A percentile compares a stretch with the other conserved stretches of the same genome.
Conservation (phyloP, 2,113 vertebrate species). For the Hemibagrus wyckioides region DNA sequence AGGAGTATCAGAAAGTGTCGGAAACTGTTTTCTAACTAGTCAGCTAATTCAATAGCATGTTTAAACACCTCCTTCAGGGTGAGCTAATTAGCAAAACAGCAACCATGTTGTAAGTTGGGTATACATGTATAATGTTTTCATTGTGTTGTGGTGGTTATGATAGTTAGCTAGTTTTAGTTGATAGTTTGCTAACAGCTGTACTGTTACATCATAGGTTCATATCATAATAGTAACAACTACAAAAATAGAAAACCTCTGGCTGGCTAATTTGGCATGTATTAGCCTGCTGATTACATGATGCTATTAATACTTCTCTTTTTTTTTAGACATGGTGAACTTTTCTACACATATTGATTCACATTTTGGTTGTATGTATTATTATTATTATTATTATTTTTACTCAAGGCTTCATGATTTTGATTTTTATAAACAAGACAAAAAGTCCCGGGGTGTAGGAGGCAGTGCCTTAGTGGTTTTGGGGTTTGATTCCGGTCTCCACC, state of each 20-base stretch:
- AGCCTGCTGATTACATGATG: not conserved
- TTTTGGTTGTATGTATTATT: too few relatives aligned
- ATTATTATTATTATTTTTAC: not conserved
- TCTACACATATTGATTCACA: too few relatives aligned
- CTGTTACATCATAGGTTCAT: not conserved
- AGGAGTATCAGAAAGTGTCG: not conserved
- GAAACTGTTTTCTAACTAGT: not conserved
- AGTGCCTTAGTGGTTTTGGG: too few relatives aligned
- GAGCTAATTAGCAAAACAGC: not conserved
- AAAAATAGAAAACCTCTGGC: not conserved
- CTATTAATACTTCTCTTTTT: not conserved
- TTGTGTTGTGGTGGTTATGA: not conserved
- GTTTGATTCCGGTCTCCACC: too few relatives aligned
- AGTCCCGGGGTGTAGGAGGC: too few relatives aligned
- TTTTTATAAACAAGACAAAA: not conserved
- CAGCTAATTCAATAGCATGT: not conserved
- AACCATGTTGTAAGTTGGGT: too few relatives aligned
- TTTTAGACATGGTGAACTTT: too few relatives aligned
- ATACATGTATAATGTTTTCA: too few relatives aligned
- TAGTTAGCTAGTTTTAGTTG: not conserved
- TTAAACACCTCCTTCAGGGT: not conserved
- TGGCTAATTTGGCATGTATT: not conserved
- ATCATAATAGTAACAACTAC: not conserved
- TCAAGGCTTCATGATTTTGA: not conserved
- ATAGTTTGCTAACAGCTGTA: not conserved